Conservation (phyloP, 2,113 vertebrate species). For the Tylochromis polylepis region DNA sequence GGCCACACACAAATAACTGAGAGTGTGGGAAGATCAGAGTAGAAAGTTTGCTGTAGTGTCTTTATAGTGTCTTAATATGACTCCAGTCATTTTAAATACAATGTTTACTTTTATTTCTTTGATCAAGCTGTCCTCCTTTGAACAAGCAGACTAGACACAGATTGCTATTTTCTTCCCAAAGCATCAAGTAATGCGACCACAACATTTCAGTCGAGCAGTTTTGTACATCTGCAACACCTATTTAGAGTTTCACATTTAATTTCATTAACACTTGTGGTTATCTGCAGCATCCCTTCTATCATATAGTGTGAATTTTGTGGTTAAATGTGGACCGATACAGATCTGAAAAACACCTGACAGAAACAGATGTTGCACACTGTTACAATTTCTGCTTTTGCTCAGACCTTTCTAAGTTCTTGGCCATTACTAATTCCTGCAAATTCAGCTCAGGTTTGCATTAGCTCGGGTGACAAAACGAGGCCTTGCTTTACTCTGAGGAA, state of each 20-base stretch:
- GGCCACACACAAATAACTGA: not conserved
- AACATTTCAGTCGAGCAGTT: not conserved
- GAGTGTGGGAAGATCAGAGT: not conserved
- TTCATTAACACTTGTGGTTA: not conserved
- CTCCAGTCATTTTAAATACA: not conserved
- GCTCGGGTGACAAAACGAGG: not conserved
- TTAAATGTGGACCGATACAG: accelerated
- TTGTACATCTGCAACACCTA: not conserved
- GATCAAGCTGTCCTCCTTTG: not conserved
- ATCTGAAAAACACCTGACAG: not conserved
- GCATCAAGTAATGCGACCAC: not conserved
- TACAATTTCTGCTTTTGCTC: not conserved
- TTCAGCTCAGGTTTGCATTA: not conserved
- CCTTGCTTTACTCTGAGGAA: not conserved
- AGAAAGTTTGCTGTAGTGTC: not conserved
- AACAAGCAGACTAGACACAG: not conserved
- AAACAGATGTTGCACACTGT: not conserved
- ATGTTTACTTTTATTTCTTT: not conserved
- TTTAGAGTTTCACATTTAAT: not conserved
- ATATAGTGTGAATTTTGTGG: not conserved
- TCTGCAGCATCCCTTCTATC: not conserved
- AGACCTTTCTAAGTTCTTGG: not conserved
- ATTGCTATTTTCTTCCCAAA: not conserved
- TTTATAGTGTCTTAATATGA: not conserved
- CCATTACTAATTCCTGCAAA: not conserved